A percentile compares a stretch with the other conserved stretches of the same genome.
Conservation (phyloP, 2,888 invertebrate genomes). For the Iphiclides podalirius region DNA sequence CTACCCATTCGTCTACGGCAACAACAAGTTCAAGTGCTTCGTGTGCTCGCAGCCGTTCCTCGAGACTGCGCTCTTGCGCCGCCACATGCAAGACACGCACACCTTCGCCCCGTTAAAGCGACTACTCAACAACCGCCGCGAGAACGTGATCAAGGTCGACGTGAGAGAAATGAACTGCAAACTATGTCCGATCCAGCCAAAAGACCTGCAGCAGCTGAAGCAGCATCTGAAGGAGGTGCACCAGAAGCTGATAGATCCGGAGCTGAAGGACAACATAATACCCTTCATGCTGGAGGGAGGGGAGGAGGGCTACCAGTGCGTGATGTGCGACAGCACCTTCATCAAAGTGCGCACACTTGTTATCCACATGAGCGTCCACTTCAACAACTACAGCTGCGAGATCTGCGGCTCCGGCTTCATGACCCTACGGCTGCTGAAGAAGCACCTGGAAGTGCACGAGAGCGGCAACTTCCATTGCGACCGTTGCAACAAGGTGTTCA, state of each 20-base stretch:
- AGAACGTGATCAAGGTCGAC: slow-evolving; percentile 67
- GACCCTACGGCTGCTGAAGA: slow-evolving; percentile 65
- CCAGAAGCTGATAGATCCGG: slow-evolving; percentile 55
- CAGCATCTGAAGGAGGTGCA: slow-evolving; percentile 58
- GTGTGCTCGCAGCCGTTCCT: slow-evolving; percentile 65
- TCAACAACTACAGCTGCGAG: slow-evolving; percentile 72
- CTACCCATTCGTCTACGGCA: slow-evolving; percentile 68
- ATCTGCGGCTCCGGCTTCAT: slow-evolving; percentile 70
- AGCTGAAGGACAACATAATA: slow-evolving; percentile 67
- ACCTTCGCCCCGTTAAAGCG: slow-evolving; percentile 58
- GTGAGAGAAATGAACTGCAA: slow-evolving; percentile 60
- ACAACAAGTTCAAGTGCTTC: slow-evolving; percentile 72
- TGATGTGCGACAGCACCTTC: slow-evolving; percentile 59
- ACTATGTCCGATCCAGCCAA: slow-evolving; percentile 47
- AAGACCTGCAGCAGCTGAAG: slow-evolving; percentile 52
- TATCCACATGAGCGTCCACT: slow-evolving; percentile 73
- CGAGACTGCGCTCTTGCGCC: slow-evolving; percentile 51
- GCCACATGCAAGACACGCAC: slow-evolving; percentile 59
- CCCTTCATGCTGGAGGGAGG: slow-evolving; percentile 58
- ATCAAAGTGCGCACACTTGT: slow-evolving; percentile 67
- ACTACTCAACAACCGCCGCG: slow-evolving; percentile 61
- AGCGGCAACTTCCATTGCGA: slow-evolving; percentile 67
- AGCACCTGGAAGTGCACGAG: slow-evolving; percentile 70
- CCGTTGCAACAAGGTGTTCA: slow-evolving; percentile 62
- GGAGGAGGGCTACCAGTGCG: slow-evolving; percentile 57